phyloP scores from a whole-genome alignment of 2,113 vertebrate genomes.

The Charadrius vociferus region DNA sequence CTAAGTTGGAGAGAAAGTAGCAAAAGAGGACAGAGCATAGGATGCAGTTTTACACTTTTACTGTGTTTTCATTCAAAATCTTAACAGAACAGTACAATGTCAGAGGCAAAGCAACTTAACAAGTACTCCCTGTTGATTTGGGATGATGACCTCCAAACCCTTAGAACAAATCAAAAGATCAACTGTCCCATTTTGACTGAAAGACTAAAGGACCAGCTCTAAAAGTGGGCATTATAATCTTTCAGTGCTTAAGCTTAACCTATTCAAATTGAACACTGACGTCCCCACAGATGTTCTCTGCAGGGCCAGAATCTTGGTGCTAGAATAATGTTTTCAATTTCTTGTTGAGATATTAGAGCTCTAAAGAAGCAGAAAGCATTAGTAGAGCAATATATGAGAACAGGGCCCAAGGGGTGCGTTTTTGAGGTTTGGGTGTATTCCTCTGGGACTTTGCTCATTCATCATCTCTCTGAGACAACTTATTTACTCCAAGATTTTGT shows the following conservation, averaged over 20 bases:
- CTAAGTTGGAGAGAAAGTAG: not conserved
- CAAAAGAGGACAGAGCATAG: not conserved
- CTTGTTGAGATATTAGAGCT: not conserved
- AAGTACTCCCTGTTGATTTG: not conserved
- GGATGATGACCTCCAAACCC: not conserved
- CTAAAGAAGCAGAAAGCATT: not conserved
- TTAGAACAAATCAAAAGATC: slow-evolving; percentile 1
- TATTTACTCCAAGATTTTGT: not conserved
- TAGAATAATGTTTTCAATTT: not conserved
- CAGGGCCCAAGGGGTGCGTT: fast-evolving
- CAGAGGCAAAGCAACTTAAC: slow-evolving; percentile 22
- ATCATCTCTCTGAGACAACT: not conserved
- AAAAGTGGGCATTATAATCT: not conserved
- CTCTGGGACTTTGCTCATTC: not conserved
- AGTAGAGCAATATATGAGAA: not conserved
- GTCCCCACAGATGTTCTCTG: not conserved
- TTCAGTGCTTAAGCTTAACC: not conserved
- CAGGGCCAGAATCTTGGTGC: not conserved
- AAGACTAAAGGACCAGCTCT: not conserved
- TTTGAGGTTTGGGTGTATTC: not conserved
- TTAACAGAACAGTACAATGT: not conserved
- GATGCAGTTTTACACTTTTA: not conserved
- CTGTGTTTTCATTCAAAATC: not conserved
- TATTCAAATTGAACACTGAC: not conserved
- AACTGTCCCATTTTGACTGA: not conserved